phyloP scores from a whole-genome alignment of 2,888 invertebrate species.

The Tetragnatha montana region DNA sequence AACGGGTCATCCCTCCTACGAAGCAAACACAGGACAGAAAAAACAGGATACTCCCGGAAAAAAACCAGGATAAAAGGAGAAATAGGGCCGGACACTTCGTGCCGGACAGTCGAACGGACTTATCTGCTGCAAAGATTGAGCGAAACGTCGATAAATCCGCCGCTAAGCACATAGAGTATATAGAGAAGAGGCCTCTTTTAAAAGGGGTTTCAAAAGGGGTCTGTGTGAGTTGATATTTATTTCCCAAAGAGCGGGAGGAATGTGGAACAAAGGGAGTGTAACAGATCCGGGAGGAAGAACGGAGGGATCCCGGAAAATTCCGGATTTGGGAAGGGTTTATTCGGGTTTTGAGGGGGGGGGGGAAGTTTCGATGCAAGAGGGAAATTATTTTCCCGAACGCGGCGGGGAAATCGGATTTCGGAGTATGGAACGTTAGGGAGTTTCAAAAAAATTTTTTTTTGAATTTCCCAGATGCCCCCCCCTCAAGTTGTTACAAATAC shows the following conservation, averaged over 20 bases:
- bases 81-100: background rate
- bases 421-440: too few relatives aligned
- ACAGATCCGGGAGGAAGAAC: background rate
- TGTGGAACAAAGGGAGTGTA: background rate
- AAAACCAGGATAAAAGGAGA: slow-evolving; percentile 6
- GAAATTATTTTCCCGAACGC: background rate
- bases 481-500: too few relatives aligned
- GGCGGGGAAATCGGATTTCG: too few relatives aligned
- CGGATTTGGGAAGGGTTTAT: background rate
- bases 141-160: slow-evolving; percentile 63
- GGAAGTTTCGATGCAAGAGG: background rate
- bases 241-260: slow-evolving; percentile 14
- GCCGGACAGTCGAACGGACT: slow-evolving; percentile 47
- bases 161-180: slow-evolving; percentile 21
- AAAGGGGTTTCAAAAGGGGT: background rate
- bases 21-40: background rate
- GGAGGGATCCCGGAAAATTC: background rate
- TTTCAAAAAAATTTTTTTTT: too few relatives aligned
- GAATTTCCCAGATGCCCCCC: too few relatives aligned
- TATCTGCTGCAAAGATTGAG: slow-evolving; percentile 57
- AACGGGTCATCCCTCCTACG: background rate
- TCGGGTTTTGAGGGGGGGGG: background rate
- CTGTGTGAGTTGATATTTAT: slow-evolving; percentile 35
- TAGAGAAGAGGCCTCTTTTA: slow-evolving; percentile 10
- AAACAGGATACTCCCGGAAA: background rate